Percentiles rank a stretch among this genome's conserved stretches.
Conservation (phyloP, 2,888 invertebrate species). For the Philhelius pedissequus region DNA sequence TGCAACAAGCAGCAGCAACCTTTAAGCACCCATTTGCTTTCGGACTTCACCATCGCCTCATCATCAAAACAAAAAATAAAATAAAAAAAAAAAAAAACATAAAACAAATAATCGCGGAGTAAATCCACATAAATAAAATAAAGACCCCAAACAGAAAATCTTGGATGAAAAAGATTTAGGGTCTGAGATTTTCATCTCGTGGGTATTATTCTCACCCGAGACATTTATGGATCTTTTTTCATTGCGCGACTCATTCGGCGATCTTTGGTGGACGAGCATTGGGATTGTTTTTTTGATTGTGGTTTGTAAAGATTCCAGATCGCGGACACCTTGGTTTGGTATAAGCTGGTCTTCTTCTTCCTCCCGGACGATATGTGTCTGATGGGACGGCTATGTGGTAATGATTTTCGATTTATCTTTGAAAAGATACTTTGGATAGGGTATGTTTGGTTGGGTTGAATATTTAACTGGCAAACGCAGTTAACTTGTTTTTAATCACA, state of each 20-base stretch:
- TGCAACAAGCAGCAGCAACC: slow-evolving; percentile 29
- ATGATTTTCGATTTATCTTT: slow-evolving; percentile 52
- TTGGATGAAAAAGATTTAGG: slow-evolving; percentile 57
- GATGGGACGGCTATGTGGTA: slow-evolving; percentile 20
- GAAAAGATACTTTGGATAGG: background rate
- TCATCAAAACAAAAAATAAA: slow-evolving; percentile 24
- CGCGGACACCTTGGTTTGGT: background rate
- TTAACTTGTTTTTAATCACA: too few relatives aligned
- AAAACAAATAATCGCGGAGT: slow-evolving; percentile 61
- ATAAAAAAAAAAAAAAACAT: slow-evolving; percentile 25
- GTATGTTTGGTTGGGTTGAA: background rate
- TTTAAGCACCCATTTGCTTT: slow-evolving; percentile 45
- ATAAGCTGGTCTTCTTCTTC: background rate
- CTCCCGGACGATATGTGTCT: background rate
- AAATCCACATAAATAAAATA: slow-evolving; percentile 68
- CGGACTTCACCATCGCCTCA: background rate
- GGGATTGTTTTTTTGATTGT: background rate
- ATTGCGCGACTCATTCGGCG: slow-evolving; percentile 22
- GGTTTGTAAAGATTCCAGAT: background rate
- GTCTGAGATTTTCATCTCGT: slow-evolving; percentile 64
- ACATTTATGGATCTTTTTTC: slow-evolving; percentile 67
- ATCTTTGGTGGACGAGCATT: background rate
- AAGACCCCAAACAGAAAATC: slow-evolving; percentile 63
- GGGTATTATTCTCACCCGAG: slow-evolving; percentile 48
- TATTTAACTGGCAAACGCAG: background rate